Evolutionary conservation across 2,888 invertebrate species (phyloP), one percentile per base, ranked within the genome.

Genomic region (Drosophila picticornis): DNA sequence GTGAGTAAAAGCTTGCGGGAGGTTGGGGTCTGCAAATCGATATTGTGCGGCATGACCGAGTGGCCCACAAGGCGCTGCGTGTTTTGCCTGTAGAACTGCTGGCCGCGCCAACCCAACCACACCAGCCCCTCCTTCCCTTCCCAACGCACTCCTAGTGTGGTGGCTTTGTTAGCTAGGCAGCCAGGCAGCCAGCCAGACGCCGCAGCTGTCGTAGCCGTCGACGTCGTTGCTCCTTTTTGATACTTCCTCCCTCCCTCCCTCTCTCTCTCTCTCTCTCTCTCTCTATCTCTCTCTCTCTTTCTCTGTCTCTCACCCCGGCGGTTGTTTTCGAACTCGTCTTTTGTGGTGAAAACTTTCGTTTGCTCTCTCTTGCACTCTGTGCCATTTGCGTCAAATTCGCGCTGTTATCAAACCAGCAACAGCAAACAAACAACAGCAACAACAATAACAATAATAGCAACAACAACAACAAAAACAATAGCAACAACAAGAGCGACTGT

Each of bases 31-130:
- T 70, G 83, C 73, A 90, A 88, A 88, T 88, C 88, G 90, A 88
- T 88, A 88, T 77, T 86, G 77, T 90, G 90, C 88, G 90, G 88
- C 86, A 74, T 83, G 90, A 90, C 88, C 88, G 84, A 90, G 81
- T 90, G 84, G 88, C 88, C 84, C 86, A 85, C 86, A 85, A 77
- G 81, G 76, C 81, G 74, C 71, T 73, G 53, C 59, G 71, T 71
- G 85, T 88, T 85, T 78, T 80, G 75, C 79, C 78, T 73, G 73
- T 70, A 72, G 59, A 76, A 60, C 63, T 56, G 63, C 52, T 60
- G 57, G 34, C 68, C 38, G 27, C 40, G 22, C 40, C 19, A 63
- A 56, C 61, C 51, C 63, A 51, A 29, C 38, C 51, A 38, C 36
- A 10, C 43, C 32, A 27, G 2, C 46, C 50, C 36, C 60, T 40